These are phyloP conservation scores for Leptosomus discolor DNA, from an alignment of 2,113 vertebrate species.

Conservation along the genomic window DNA sequence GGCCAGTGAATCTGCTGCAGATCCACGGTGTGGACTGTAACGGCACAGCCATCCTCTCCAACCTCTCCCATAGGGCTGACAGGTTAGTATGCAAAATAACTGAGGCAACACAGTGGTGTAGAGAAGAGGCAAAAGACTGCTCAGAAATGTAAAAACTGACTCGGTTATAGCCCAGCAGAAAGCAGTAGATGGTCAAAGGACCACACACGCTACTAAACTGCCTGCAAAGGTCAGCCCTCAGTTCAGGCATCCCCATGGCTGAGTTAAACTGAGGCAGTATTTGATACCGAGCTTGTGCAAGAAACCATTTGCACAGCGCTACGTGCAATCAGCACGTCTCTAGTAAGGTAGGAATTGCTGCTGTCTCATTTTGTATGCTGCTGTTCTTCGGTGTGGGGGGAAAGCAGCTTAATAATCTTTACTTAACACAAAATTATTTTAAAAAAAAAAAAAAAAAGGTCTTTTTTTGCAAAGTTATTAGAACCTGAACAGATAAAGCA, in stretches of 20 bases:
- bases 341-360: background rate
- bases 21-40: fast-evolving
- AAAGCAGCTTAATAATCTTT: background rate
- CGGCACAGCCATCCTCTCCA: background rate
- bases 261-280: background rate
- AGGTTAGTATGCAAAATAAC: background rate
- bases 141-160: background rate
- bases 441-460: background rate
- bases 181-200: background rate
- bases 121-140: background rate
- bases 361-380: background rate
- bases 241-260: background rate
- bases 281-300: background rate
- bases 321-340: background rate
- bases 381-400: background rate
- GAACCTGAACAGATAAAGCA: background rate
- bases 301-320: background rate
- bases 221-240: background rate
- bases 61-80: fast-evolving
- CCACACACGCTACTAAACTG: background rate
- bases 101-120: background rate
- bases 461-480: background rate
- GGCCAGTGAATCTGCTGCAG: background rate
- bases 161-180: background rate
- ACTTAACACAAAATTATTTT: background rate